Base-by-base conservation (phyloP, 2,113 vertebrate genomes). In the Podilymbus podiceps region DNA sequence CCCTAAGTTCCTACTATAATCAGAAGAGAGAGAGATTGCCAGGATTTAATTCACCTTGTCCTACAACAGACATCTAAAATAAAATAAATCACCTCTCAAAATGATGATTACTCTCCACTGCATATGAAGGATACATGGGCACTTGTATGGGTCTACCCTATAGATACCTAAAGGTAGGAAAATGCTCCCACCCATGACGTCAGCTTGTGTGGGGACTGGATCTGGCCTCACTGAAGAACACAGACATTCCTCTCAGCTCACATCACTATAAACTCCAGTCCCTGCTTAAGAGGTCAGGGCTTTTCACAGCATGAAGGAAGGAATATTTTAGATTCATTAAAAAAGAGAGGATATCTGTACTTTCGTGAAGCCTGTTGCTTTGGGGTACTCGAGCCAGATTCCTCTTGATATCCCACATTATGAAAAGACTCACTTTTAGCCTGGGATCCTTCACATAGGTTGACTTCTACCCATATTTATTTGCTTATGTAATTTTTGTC, bases 151-250 rank as follows among this genome's bases (percentile, higher is more conserved):
- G 24, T 33, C 33, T 35, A 17, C 13, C 8, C 28, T 33, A 15
- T 21, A 60, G 59, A 23, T 33, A 66, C 3, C 17, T 59, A 62
- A 89, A 81, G 21, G n/a, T 5, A 88, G 55, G 21, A 85, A 73
- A 86, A 30, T 68, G 53, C 24, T 67, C 33, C 47, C 38, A 27
- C 5, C 3, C 0, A 0, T 22, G 50, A 50, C 38, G 15, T 5
- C 52, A 67, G 8, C 24, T 66, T 38, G 19, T 31, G 59, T 24
- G n/a, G 17, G 30, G 6, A 35, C 38, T 64, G 25, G 17, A 40
- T 78, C 23, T 16, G 27, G 11, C 52, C 27, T 33, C 44, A 21
- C 11, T 11, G 52, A 67, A 27, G 33, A 81, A 64, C 5, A 74
- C 15, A 81, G 62, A 50, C 17, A 50, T 19, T 89, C 81, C 38